These are phyloP conservation scores for Germaria angustata DNA, from an alignment of 2,888 invertebrate species.

Conservation along the genomic window DNA sequence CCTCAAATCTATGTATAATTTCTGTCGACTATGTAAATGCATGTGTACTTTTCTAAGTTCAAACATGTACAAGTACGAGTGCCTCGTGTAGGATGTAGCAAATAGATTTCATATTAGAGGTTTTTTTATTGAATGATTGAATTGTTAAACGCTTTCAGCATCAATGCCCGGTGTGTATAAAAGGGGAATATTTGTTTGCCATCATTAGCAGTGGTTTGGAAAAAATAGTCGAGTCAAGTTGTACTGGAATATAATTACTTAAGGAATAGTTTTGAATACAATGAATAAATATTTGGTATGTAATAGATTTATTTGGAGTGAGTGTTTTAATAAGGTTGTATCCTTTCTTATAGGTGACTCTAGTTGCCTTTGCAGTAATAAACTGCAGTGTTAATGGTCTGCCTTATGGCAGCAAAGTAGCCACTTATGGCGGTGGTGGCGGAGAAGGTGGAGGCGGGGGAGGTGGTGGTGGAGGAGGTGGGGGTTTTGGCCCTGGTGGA, in stretches of 20 bases:
- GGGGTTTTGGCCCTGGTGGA: not conserved
- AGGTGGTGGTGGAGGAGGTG: constrained; percentile 8
- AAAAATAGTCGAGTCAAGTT: constrained; percentile 30
- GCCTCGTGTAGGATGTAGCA: not conserved
- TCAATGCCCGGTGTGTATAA: constrained; percentile 33
- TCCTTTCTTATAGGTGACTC: constrained; percentile 34
- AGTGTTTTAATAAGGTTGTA: not conserved
- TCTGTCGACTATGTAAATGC: not conserved
- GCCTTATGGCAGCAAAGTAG: constrained; percentile 54
- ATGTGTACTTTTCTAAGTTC: not conserved
- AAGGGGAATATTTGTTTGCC: constrained; percentile 18
- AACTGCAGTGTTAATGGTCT: constrained; percentile 45
- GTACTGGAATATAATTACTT: not conserved
- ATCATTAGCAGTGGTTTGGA: constrained; percentile 33
- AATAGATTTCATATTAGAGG: not conserved
- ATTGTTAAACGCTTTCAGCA: not conserved
- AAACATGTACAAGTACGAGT: not conserved
- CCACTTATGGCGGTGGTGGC: constrained; percentile 42
- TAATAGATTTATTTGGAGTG: not conserved
- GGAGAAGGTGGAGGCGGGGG: constrained; percentile 46
- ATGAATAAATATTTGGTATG: constrained; percentile 54
- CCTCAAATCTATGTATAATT: not conserved
- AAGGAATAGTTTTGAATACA: not conserved
- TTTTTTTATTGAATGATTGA: constrained; percentile 1
- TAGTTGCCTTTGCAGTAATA: constrained; percentile 54